Base-by-base conservation (phyloP, 2,113 vertebrate genomes). In the Tyrannus savana region DNA sequence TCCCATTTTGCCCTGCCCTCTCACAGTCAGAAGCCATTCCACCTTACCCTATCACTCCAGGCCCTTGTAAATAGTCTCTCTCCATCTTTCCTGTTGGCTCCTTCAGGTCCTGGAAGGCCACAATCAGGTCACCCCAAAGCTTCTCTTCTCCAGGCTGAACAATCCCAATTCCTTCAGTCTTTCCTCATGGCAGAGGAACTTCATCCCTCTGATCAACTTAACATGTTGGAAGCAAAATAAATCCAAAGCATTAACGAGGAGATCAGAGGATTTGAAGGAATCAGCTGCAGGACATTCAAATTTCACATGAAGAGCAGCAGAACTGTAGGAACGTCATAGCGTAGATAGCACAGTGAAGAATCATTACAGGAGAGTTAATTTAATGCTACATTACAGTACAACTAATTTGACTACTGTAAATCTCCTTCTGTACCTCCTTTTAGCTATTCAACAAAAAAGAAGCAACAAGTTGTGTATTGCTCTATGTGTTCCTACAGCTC, bases 311-410 rank as follows among this genome's bases (percentile, higher is more conserved):
- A 68, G 73, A 71, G 8, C 13, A 77, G 86, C 16, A 21, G 56
- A 18, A 81, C 33, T 87, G 67, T 42, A 69, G 44, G 58, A 35
- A 67, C 33, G 47, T 71, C 78, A 91, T 30, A 9, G 52, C 85
- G 85, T 30, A 73, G 91, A 71, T 19, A 78, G 67, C 71, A 67
- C 24, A n/a, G 79, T 52, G 39, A 91, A 93, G 76, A 31, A 42
- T 46, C 84, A 76, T 86, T 86, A 64, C 23, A 60, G 67, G 46
- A 24, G 37, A 76, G 53, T 79, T 53, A 66, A 81, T 77, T 90
- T 68, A 47, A 41, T 46, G 78, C 56, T 62, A 11, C 58, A 7
- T 72, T 68, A 53, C 62, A 24, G 18, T 37, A 53, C 42, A 44
- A 39, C 46, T 59, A 35, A 52, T 74, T 19, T 84, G 81, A 7